Conservation (phyloP, 1,140 invertebrate genomes). For the Bombus impatiens region DNA sequence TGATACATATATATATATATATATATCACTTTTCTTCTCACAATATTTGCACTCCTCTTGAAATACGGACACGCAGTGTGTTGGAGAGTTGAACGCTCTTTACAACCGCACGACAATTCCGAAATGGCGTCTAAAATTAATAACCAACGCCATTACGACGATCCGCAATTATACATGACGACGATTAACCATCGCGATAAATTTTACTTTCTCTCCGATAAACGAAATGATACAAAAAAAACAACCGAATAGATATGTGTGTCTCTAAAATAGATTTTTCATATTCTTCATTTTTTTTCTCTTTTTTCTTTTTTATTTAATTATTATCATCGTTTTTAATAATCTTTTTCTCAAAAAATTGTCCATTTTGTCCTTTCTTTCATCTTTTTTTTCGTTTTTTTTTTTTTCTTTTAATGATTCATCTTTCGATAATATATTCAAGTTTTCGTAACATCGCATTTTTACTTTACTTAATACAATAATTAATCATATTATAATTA, state of each 20-base stretch:
- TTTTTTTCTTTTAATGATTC: slow-evolving; percentile 40
- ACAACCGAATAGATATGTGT: slow-evolving; percentile 74
- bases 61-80: slow-evolving; percentile 21
- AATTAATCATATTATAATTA: slow-evolving; percentile 78
- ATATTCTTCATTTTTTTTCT: slow-evolving; percentile 55
- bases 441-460: slow-evolving; percentile 72
- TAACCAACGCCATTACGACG: slow-evolving; percentile 15
- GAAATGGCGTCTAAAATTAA: slow-evolving; percentile 38
- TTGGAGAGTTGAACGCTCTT: slow-evolving; percentile 15
- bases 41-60: slow-evolving; percentile 6
- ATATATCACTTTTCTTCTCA: slow-evolving; percentile 27
- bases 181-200: slow-evolving; percentile 16
- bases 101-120: slow-evolving; percentile 18
- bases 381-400: slow-evolving; percentile 35
- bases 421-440: slow-evolving; percentile 68
- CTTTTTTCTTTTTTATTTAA: slow-evolving; percentile 57
- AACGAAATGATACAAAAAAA: slow-evolving; percentile 57
- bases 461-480: slow-evolving; percentile 77
- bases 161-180: slow-evolving; percentile 26
- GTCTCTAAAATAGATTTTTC: slow-evolving; percentile 73
- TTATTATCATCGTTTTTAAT: slow-evolving; percentile 67
- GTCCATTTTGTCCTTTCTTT: slow-evolving; percentile 44
- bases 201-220: slow-evolving; percentile 33
- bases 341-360: slow-evolving; percentile 62
- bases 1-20: not conserved